These are phyloP conservation scores for Recurvirostra avosetta DNA, from an alignment of 2,113 vertebrate species.

Conservation along the genomic window DNA sequence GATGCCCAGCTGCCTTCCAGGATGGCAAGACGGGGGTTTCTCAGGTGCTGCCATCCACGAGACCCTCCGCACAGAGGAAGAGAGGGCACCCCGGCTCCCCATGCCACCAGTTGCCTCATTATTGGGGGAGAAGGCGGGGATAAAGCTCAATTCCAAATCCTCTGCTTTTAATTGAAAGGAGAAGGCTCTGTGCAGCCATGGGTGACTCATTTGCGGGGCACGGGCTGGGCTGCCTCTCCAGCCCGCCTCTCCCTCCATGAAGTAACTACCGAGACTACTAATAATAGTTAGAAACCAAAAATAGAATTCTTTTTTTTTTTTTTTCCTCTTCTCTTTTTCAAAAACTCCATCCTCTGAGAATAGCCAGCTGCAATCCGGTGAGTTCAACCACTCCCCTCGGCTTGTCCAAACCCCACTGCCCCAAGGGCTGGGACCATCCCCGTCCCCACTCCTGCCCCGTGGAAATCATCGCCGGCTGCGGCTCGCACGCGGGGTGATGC, in stretches of 20 bases:
- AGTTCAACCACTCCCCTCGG: slow-evolving; percentile 17
- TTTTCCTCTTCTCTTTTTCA: not conserved
- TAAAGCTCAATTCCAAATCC: not conserved
- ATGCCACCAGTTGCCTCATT: not conserved
- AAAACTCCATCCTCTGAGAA: slow-evolving; percentile 43
- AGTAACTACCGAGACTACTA: slow-evolving; percentile 29
- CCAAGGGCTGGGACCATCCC: not conserved
- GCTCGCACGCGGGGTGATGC: not conserved
- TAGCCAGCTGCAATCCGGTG: slow-evolving; percentile 23
- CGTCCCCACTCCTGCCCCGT: not conserved
- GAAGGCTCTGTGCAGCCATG: not conserved
- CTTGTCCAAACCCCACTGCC: not conserved
- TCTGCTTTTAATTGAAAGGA: not conserved
- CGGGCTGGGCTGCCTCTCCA: not conserved
- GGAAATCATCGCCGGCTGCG: not conserved
- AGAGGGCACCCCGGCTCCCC: not conserved
- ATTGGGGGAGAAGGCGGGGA: not conserved
- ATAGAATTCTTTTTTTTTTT: not conserved
- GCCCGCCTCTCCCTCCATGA: not conserved
- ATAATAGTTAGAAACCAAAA: slow-evolving; percentile 55
- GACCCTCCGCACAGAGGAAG: not conserved
- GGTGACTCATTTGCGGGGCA: not conserved
- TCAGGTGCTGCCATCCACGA: not conserved
- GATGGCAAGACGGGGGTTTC: not conserved
- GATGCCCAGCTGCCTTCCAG: not conserved